Conservation (phyloP, 2,888 invertebrate species). For the Chirona hameri region DNA sequence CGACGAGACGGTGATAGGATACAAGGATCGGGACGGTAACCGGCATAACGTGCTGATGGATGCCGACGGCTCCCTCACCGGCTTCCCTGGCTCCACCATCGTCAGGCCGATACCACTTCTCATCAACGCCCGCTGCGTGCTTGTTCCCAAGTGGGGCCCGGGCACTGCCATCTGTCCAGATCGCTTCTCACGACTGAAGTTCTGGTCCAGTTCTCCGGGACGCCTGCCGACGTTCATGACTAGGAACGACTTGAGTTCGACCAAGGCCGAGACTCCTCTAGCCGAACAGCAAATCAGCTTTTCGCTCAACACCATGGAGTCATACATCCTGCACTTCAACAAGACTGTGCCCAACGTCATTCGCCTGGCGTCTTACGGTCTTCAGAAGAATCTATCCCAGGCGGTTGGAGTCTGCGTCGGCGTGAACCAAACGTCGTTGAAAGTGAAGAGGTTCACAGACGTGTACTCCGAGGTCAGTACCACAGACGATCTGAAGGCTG, state of each 20-base stretch:
- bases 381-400: background rate
- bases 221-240: background rate
- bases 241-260: background rate
- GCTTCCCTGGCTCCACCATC: background rate
- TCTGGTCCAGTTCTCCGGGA: background rate
- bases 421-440: background rate
- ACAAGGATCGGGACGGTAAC: background rate
- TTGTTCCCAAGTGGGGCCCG: background rate
- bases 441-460: background rate
- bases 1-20: background rate
- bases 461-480: background rate
- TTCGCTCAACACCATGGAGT: background rate
- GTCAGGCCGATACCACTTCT: background rate
- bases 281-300: background rate
- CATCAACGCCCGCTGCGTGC: constrained; percentile 1
- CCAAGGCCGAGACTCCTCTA: no score
- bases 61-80: background rate
- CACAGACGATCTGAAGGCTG: background rate
- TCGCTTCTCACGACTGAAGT: background rate
- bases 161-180: background rate
- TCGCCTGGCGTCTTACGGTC: background rate
- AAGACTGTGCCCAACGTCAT: background rate
- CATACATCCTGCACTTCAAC: constrained; percentile 26
- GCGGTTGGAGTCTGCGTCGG: background rate
- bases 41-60: background rate